Evolutionary conservation across 2,797 vertebrate species (phyloP), one percentile per base, ranked within the genome.

Genomic region (Premnoplex brunnescens): DNA sequence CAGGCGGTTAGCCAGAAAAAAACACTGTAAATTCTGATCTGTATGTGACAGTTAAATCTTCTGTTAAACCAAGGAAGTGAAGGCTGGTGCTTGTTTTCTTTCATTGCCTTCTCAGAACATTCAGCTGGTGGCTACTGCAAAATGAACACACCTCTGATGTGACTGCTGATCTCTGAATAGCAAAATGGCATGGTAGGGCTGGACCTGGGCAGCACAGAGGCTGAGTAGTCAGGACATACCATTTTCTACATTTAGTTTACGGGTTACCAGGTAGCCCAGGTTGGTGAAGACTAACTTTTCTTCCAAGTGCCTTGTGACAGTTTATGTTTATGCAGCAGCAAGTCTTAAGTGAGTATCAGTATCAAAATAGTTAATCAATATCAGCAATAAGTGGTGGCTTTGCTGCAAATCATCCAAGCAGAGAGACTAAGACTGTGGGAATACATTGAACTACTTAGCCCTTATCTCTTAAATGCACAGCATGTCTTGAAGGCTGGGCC

Each of bases 281-380:
- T 23, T 91, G 80, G 56, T 63, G 55, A 22, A 78, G 62, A 68
- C 34, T 88, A 80, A 43, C 27, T 62, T 71, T 78, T 49, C 66
- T 73, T 89, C 59, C 36, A 30, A 30, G 37, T 9, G 18, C 62
- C 78, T 88, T 72, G 23, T 72, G 73, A 68, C 73, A 84, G 24
- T 54, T 88, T 54, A 41, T n/a, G 44, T 72, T 76, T 52, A 66
- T 1, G 14, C 37, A 89, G 73, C 69, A 92, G 62, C 37, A 84
- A 69, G 63, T 75, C 37, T 82, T 37, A 82, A 69, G 37, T 66
- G 46, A 37, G 28, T 87, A 91, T 94, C 71, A 82, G 55, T 69
- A 79, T 85, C 67, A 87, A 87, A 93, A 54, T 54, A 58, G 43
- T 69, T 74, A 91, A 55, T 86, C 80, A 82, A 48, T 94, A 91